Base-by-base conservation (phyloP, 2,113 vertebrate species). In the Sclerurus mexicanus region DNA sequence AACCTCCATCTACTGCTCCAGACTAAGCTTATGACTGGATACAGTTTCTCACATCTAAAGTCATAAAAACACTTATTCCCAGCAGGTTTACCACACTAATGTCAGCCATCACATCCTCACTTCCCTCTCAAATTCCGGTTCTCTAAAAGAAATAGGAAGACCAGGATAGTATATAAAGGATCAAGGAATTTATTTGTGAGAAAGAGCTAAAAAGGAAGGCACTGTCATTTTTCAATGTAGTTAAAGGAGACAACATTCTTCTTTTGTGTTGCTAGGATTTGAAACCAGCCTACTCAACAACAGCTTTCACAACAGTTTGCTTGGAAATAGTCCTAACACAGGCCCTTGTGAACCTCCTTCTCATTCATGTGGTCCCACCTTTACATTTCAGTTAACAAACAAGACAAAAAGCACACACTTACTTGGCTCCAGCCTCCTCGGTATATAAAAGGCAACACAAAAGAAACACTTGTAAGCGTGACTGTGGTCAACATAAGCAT, bases 361-460 rank as follows among this genome's bases (percentile, higher is more conserved):
- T 79, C 28, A 4, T 69, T 81, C 3, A 22, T 28, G 84, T 63
- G 42, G 31, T 52, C 35, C 30, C 63, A 27, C 25, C 12, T 71
- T 59, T 27, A 64, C 7, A 40, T 35, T 21, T 28, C 8, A 49
- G 33, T 74, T 59, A 71, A 79, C 16, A 47, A 92, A 53, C 27
- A 56, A 44, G 27, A 40, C 14, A 50, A 40, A 40, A n/a, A 81
- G 12, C 18, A 44, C 9, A 76, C 19, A 94, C 98, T 98, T 94
- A 99, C 98, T 52, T 95, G 68, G 84, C 98, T 99, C 99, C 99
- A 99, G 39, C 98, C 98, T 94, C 98, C 97, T 90, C 98, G 96
- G 91, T 99, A 99, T 19, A 98, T 60, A 85, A 99, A 99, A 50
- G 99, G 98, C 71, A 99, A 91, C 17, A 97, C 87, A 91, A 99